Conservation (phyloP, 2,888 invertebrate species). For the Tuta absoluta region DNA sequence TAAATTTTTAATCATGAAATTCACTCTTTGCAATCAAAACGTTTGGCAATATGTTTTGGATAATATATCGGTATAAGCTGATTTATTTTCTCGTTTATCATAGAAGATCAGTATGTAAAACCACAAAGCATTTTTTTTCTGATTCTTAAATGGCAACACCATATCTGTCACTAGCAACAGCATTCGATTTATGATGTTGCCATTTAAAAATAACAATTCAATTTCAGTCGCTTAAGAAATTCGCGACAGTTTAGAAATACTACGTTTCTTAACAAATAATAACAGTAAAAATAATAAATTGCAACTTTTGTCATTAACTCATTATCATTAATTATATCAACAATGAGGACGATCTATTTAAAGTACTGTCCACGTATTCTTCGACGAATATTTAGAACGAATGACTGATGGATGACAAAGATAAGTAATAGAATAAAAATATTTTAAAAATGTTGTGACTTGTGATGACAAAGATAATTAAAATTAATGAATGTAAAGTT, state of each 20-base stretch:
- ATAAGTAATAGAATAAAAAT: not conserved
- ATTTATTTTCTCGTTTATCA: not conserved
- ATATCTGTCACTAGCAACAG: not conserved
- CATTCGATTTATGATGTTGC: too few relatives aligned
- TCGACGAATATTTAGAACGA: slow-evolving; percentile 14
- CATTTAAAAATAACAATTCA: not conserved
- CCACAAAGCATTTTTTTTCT: not conserved
- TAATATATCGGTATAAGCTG: not conserved
- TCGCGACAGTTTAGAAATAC: not conserved
- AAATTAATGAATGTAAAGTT: not conserved
- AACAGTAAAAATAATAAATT: slow-evolving; percentile 2
- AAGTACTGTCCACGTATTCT: slow-evolving; percentile 7
- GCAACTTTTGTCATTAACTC: slow-evolving; percentile 1
- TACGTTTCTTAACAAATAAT: not conserved
- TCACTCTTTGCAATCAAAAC: slow-evolving; percentile 2
- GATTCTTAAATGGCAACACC: not conserved
- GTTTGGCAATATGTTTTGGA: slow-evolving; percentile 13
- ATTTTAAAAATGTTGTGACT: too few relatives aligned
- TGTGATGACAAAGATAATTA: not conserved
- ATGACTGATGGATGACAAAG: not conserved
- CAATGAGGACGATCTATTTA: slow-evolving; percentile 10
- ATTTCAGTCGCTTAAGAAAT: not conserved
- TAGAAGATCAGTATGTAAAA: not conserved
- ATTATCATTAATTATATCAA: not conserved
- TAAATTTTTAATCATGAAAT: not conserved